Evolutionary conservation across 2,113 vertebrate genomes (phyloP).

Genomic region (Nestor notabilis): DNA sequence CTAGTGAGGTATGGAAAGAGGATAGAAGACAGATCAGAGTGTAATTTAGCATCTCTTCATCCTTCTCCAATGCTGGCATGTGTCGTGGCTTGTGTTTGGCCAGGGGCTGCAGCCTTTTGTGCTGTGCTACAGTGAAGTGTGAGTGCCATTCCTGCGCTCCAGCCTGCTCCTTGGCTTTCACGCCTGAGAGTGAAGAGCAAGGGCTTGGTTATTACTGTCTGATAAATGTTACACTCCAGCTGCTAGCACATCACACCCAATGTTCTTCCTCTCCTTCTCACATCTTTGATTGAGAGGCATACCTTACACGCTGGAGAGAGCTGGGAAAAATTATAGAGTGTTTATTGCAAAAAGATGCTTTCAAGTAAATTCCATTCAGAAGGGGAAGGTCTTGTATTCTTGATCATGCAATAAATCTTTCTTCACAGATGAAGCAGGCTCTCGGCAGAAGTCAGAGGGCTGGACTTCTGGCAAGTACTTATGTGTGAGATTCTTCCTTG

Average conservation of each 20-base stretch:
- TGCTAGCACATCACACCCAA: neutral
- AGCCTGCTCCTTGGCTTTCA: neutral
- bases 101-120: neutral
- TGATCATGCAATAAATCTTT: neutral
- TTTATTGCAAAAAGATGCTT: neutral
- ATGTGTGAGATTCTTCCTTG: neutral
- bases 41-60: neutral
- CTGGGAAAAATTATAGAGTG: neutral
- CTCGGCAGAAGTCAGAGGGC: neutral
- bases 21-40: neutral
- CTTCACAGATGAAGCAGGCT: neutral
- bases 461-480: neutral
- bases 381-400: neutral
- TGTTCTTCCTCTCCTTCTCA: neutral
- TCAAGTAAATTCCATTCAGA: neutral
- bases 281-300: neutral
- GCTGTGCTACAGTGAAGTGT: neutral
- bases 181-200: neutral
- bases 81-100: neutral
- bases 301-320: neutral
- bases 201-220: neutral
- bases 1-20: neutral
- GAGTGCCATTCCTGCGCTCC: neutral
- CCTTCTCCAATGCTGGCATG: accelerated
- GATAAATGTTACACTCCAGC: neutral